Base-by-base conservation (phyloP, 2,888 invertebrate species). In the Trichopoda pennipes region DNA sequence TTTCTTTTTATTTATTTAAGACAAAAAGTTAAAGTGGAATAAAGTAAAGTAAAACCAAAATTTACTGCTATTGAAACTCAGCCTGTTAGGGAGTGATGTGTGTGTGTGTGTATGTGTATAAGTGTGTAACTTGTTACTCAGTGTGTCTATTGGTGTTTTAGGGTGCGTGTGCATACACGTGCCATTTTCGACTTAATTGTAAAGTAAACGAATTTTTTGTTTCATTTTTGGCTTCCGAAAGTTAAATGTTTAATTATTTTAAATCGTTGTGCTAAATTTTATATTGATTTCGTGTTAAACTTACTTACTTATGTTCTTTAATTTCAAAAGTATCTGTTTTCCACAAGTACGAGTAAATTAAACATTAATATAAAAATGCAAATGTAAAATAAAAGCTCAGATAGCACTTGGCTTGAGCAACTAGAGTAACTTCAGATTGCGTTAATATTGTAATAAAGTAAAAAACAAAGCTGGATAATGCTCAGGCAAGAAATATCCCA, bases 31-130 rank as follows among this genome's bases (percentile, higher is more conserved):
- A 47, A 64, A 64, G 47, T 60, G 51, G 12, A 42, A 60, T 61
- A 68, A 76, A 64, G 47, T 60, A 42, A 8, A 42, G 53, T 61
- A 68, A 76, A 76, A 51, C 38, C 58, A n/a, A 58, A 63, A 56
- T 58, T 51, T 17, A 53, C 44, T 73, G 53, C n/a, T 28, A 44
- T 21, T 53, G 16, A 19, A 17, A 8, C 9, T 35, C 51, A 47
- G 28, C 28, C 0, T 21, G 21, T 12, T 3, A 16, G 35, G n/a
- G n/a, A n/a, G n/a, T n/a, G n/a, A n/a, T 14, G 7, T 21, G 44
- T 32, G 17, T 61, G 19, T 60, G 32, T 55, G 21, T 63, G 23
- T 44, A 23, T 61, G n/a, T 70, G 32, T 61, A 42, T 2, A n/a
- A 4, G 17, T 38, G 42, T 38, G 3, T 38, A 12, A 38, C 35